A percentile compares a stretch with the other conserved stretches of the same genome.
Evolutionary conservation across 2,797 vertebrate species (phyloP).

Genomic region (Ciconia nigra): DNA sequence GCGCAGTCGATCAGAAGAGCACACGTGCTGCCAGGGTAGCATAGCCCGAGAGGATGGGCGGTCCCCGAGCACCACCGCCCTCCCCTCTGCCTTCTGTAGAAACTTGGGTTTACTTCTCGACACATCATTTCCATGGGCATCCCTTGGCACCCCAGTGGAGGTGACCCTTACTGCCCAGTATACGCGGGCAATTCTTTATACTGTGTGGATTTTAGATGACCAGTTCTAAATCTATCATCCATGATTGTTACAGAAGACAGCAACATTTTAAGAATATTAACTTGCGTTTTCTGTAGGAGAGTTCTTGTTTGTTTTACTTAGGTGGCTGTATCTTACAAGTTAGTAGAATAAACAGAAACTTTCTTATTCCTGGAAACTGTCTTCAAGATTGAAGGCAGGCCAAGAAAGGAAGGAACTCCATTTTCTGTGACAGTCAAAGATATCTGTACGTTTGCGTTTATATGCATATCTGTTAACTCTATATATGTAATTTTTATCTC

Average conservation of each 20-base stretch:
- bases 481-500: neutral
- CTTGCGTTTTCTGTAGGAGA: neutral
- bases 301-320: neutral
- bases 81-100: neutral
- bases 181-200: too few relatives aligned
- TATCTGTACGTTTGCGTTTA: neutral
- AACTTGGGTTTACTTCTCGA: neutral
- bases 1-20: accelerated
- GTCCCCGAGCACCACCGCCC: neutral
- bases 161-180: neutral
- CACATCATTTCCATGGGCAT: neutral
- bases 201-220: neutral
- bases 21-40: accelerated
- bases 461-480: neutral
- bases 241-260: neutral
- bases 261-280: neutral
- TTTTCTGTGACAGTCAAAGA: neutral
- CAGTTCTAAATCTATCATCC: neutral
- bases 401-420: neutral
- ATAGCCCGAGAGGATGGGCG: accelerated
- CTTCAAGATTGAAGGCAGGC: neutral
- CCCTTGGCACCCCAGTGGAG: neutral
- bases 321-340: neutral
- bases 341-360: neutral
- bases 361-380: neutral